A percentile compares a stretch with the other conserved stretches of the same genome.
Evolutionary conservation across 2,888 invertebrate genomes (phyloP).

Genomic region (Poecilus cupreus): DNA sequence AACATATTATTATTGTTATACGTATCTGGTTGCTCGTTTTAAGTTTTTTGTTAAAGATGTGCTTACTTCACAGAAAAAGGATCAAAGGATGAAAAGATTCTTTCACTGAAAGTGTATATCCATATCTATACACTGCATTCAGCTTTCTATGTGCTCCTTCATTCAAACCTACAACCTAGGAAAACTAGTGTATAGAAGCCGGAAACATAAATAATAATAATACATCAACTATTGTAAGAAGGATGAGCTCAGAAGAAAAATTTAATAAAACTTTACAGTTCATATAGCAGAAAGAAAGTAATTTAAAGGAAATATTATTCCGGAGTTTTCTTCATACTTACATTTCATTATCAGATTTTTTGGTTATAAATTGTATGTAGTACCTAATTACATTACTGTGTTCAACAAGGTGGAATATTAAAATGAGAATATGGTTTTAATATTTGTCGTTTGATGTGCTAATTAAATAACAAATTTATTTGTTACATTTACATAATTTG

Average conservation of each 20-base stretch:
- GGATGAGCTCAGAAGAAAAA: not conserved
- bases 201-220: constrained; percentile 20
- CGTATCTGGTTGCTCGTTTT: not conserved
- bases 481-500: too few relatives aligned
- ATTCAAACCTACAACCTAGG: not conserved
- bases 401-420: too few relatives aligned
- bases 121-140: not conserved
- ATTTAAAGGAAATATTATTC: not conserved
- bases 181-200: not conserved
- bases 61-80: not conserved
- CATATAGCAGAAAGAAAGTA: not conserved
- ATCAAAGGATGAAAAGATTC: constrained; percentile 21
- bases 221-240: constrained; percentile 1
- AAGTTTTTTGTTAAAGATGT: constrained; percentile 19
- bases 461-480: too few relatives aligned
- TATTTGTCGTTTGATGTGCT: too few relatives aligned
- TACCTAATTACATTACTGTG: too few relatives aligned
- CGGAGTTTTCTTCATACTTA: not conserved
- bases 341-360: too few relatives aligned
- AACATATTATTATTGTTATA: not conserved
- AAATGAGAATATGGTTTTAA: too few relatives aligned
- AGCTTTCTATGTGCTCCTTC: not conserved
- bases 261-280: not conserved
- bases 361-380: too few relatives aligned
- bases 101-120: constrained; percentile 2